Evolutionary conservation across 92 coral and sea anemone species (phyloP).

Genomic region (Epizoanthus illoricatus): DNA sequence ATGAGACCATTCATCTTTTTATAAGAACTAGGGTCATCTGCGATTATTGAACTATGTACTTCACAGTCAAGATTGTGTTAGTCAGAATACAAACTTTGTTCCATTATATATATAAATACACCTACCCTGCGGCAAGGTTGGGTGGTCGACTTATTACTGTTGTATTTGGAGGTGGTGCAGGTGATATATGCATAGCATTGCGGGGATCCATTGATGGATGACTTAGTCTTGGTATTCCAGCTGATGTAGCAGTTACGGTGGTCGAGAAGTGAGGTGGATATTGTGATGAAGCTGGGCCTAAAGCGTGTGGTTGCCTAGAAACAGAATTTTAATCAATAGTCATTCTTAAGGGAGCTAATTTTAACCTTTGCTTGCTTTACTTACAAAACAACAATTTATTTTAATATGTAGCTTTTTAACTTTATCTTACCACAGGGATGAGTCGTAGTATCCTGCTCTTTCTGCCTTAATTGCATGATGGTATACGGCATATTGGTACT

Average conservation of each 20-base stretch:
- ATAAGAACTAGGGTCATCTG: too few species aligned
- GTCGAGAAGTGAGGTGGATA: conserved; percentile 89
- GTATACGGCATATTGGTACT: conserved; percentile 74
- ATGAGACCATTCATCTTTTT: too few species aligned
- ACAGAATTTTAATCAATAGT: neutral
- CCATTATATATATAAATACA: neutral
- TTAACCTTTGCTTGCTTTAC: too few species aligned
- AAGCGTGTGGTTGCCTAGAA: conserved; percentile 84
- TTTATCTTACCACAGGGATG: conserved; percentile 72
- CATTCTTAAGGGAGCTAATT: neutral
- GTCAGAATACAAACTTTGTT: neutral
- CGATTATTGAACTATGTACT: too few species aligned
- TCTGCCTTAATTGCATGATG: conserved; percentile 71
- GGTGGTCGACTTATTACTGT: conserved; percentile 86
- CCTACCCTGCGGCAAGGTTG: conserved; percentile 28
- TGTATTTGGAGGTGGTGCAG: conserved; percentile 97
- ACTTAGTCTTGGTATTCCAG: conserved; percentile 77
- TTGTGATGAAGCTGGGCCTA: conserved; percentile 70
- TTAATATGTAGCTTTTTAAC: neutral
- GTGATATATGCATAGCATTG: conserved; percentile 73
- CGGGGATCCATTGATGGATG: conserved; percentile 93
- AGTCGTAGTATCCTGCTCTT: conserved; percentile 68
- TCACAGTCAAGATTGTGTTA: neutral
- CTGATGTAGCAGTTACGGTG: conserved; percentile 86
- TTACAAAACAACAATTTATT: too few species aligned